These are phyloP conservation scores for Atrichornis clamosus DNA, from an alignment of 2,113 vertebrate species.

Conservation along the genomic window DNA sequence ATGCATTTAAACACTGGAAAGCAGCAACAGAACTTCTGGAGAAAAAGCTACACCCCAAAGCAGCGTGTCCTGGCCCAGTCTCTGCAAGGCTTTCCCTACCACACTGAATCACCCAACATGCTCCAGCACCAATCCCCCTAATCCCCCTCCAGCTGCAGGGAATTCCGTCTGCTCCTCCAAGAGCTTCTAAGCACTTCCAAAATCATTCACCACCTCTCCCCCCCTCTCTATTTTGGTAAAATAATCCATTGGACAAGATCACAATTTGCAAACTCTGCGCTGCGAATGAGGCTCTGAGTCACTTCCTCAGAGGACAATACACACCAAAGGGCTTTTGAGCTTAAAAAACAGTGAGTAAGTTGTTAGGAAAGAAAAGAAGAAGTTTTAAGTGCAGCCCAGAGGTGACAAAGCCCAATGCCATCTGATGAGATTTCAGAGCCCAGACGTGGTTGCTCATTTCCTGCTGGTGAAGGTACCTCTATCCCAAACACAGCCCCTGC, in stretches of 20 bases:
- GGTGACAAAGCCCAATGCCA: neutral
- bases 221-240: neutral
- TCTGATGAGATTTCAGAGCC: neutral
- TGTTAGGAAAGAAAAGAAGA: neutral
- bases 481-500: neutral
- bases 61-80: accelerated
- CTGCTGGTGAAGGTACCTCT: neutral
- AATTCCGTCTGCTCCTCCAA: neutral
- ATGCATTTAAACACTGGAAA: neutral
- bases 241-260: neutral
- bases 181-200: neutral
- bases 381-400: neutral
- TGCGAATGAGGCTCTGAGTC: neutral
- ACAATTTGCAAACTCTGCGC: accelerated
- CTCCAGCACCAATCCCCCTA: neutral
- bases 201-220: neutral
- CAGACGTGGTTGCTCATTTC: neutral
- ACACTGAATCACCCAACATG: neutral
- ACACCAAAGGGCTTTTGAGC: neutral
- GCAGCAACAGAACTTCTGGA: neutral
- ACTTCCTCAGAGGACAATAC: neutral
- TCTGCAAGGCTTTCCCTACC: neutral
- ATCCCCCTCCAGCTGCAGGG: neutral
- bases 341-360: constrained; percentile 8
- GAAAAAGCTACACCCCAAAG: neutral